Evolutionary conservation across 1,140 invertebrate species (phyloP).

Genomic region (Rhyzopertha dominica): DNA sequence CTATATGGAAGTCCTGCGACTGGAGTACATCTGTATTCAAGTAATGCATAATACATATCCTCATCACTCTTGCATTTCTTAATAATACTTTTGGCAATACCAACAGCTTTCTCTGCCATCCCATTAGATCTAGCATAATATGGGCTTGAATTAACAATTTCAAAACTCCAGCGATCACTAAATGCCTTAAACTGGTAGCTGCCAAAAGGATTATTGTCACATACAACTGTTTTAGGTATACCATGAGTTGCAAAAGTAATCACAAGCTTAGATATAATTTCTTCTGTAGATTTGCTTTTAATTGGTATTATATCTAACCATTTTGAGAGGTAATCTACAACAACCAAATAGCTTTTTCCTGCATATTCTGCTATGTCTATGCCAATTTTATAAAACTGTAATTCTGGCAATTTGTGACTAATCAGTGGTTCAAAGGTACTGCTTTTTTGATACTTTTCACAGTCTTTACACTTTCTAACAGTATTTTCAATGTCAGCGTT

Average conservation of each 20-base stretch:
- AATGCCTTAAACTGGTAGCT: background rate
- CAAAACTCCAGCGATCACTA: background rate
- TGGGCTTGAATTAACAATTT: background rate
- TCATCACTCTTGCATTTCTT: background rate
- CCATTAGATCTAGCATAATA: background rate
- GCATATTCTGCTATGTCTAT: slow-evolving; percentile 7
- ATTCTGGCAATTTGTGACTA: background rate
- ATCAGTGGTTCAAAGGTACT: background rate
- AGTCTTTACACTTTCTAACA: slow-evolving; percentile 2
- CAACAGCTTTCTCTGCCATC: slow-evolving; percentile 4
- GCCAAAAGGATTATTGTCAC: background rate
- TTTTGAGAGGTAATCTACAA: background rate
- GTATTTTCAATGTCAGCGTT: slow-evolving; percentile 2
- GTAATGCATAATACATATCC: background rate
- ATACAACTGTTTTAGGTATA: background rate
- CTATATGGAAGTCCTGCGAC: slow-evolving; percentile 1
- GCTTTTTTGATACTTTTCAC: background rate
- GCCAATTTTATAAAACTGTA: background rate
- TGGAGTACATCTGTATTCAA: slow-evolving; percentile 4
- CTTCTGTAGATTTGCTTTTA: background rate
- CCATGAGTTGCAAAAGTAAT: background rate
- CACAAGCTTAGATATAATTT: background rate
- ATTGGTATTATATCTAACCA: slow-evolving; percentile 1
- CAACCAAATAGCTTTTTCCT: slow-evolving; percentile 1
- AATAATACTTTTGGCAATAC: background rate